Base-by-base conservation (phyloP, 2,888 invertebrate species). In the Dyspetes luteomarginatus region DNA sequence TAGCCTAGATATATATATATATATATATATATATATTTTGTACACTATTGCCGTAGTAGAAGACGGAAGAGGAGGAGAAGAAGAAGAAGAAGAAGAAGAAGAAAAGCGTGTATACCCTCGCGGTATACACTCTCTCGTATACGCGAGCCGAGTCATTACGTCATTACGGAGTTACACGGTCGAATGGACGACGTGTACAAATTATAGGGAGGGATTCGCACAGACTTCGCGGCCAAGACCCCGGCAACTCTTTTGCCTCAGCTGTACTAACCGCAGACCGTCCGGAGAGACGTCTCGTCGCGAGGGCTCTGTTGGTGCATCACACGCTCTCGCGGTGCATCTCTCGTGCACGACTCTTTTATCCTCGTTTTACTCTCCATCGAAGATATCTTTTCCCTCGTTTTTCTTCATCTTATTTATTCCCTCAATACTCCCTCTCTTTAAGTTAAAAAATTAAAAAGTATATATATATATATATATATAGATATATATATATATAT, bases 111-210 rank as follows among this genome's bases (percentile, higher is more conserved):
- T 55, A 55, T 15, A n/a, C 17, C 15, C 24, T 28, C 4, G 17
- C 15, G 22, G 41, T 65, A 58, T 60, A 55, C 50, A 41, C 68
- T 69, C 56, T 62, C 64, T 67, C 72, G 68, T 50, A 48, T 69
- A 77, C 77, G 67, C 65, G 81, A 85, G 86, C 85, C 83, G 86
- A 86, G 87, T 88, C 89, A 90, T 90, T 90, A 90, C 89, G 86
- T 90, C 88, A 90, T 90, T 90, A 90, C 88, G 78, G 85, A 87
- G 90, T 90, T 90, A 90, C 89, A 90, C 88, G 89, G 85, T 89
- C 86, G 88, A 87, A 87, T 89, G 86, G 88, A 83, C 86, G 89
- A 88, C 86, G 87, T 88, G 77, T 88, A 90, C 88, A 90, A 90
- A 90, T 90, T 90, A 90, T 88, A 90, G 89, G 89, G 87, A 77